Conservation (phyloP, 2,113 vertebrate species). For the Hylia prasina region DNA sequence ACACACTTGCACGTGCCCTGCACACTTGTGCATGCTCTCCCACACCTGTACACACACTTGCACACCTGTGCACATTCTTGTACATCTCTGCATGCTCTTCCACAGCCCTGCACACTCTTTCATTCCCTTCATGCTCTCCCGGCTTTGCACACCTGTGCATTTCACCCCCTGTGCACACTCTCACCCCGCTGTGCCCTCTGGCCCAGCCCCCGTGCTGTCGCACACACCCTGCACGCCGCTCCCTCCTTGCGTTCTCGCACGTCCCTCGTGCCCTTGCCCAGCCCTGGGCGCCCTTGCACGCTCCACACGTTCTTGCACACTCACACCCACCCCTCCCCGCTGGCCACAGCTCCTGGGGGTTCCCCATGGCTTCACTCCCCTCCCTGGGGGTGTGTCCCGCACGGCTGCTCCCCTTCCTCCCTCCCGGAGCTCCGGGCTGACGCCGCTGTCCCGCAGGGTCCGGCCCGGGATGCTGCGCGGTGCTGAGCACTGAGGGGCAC, state of each 20-base stretch:
- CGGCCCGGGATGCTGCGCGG: constrained; percentile 28
- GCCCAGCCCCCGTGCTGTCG: not conserved
- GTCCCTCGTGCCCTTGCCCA: not conserved
- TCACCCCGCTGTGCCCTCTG: not conserved
- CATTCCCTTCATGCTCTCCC: not conserved
- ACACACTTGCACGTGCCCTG: not conserved
- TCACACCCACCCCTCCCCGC: not conserved
- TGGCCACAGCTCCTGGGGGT: not conserved
- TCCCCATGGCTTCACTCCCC: not conserved
- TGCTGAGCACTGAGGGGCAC: constrained; percentile 48
- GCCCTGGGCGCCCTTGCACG: not conserved
- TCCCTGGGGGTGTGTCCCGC: not conserved
- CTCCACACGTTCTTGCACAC: not conserved
- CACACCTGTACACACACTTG: not conserved
- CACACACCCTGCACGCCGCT: not conserved
- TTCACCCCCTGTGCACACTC: not conserved
- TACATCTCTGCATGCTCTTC: not conserved
- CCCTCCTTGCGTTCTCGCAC: not conserved
- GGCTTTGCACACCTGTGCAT: not conserved
- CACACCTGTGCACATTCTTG: not conserved
- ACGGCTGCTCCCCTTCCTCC: rapidly evolving
- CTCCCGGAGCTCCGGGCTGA: not conserved
- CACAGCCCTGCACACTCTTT: rapidly evolving
- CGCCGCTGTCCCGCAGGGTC: not conserved
- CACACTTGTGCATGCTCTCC: not conserved